Percentiles rank a stretch among this genome's conserved stretches.
Conservation (phyloP, 2,113 vertebrate species). For the Phodopus roborovskii region DNA sequence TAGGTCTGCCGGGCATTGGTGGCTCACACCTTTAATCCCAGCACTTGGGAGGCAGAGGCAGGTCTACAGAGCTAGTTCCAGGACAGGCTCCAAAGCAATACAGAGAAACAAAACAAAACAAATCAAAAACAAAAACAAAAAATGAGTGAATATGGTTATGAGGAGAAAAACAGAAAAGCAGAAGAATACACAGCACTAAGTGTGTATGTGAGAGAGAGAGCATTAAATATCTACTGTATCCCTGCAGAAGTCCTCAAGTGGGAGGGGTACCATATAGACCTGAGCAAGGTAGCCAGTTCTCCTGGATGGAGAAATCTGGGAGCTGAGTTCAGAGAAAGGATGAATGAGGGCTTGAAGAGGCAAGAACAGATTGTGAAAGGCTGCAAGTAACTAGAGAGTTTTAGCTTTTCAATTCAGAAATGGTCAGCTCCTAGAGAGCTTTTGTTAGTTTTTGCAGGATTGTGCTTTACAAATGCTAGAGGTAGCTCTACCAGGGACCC, state of each 20-base stretch:
- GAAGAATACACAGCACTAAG: neutral
- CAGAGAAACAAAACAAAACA: neutral
- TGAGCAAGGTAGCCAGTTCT: neutral
- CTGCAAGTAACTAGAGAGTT: neutral
- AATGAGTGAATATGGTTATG: neutral
- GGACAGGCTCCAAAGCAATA: neutral
- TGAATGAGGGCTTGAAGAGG: fast-evolving
- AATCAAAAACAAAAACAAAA: neutral
- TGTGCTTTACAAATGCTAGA: neutral
- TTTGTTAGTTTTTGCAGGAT: neutral
- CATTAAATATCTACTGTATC: neutral
- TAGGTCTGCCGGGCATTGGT: neutral
- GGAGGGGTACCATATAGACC: fast-evolving
- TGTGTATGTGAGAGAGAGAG: neutral
- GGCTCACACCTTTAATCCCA: neutral
- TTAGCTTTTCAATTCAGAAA: neutral
- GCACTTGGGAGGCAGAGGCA: too few relatives aligned
- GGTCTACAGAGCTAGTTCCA: neutral
- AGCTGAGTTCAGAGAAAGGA: neutral
- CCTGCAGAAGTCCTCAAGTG: neutral
- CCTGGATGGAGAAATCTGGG: neutral
- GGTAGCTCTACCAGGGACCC: neutral
- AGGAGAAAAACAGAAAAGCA: neutral
- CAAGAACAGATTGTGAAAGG: neutral
- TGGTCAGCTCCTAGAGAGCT: neutral